A percentile compares a stretch with the other conserved stretches of the same genome.
Evolutionary conservation across 2,888 invertebrate genomes (phyloP).

Genomic region (Ophioninae sp.): DNA sequence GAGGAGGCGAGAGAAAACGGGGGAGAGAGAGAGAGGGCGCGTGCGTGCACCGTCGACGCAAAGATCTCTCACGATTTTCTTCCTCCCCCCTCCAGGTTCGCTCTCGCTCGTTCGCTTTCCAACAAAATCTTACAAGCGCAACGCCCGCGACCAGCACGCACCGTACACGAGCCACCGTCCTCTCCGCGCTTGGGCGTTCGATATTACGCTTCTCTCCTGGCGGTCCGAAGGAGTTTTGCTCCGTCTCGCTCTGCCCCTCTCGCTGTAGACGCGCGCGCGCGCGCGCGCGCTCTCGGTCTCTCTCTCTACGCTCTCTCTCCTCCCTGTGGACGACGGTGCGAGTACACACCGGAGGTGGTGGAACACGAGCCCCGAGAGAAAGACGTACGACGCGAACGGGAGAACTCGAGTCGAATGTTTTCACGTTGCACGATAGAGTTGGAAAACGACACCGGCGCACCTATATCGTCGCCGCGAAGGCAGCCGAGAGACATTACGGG

Average conservation of each 20-base stretch:
- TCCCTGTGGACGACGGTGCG: constrained; percentile 65
- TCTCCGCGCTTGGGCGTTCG: constrained; percentile 61
- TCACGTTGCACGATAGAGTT: constrained; percentile 74
- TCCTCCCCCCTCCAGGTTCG: constrained; percentile 23
- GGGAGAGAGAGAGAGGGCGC: constrained; percentile 34
- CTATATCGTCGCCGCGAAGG: not conserved
- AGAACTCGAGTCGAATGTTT: constrained; percentile 70
- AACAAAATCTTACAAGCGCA: constrained; percentile 31
- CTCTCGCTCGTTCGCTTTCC: constrained; percentile 32
- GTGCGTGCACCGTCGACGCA: constrained; percentile 40
- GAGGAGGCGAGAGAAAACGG: constrained; percentile 10
- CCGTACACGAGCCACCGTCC: constrained; percentile 50
- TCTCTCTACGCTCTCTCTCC: constrained; percentile 38
- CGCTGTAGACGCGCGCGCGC: constrained; percentile 31
- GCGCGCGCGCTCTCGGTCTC: constrained; percentile 23
- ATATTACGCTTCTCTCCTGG: constrained; percentile 66
- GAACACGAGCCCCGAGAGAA: constrained; percentile 57
- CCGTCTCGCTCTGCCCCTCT: constrained; percentile 37
- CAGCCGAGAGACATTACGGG: constrained; percentile 36
- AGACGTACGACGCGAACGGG: constrained; percentile 53
- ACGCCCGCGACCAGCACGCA: constrained; percentile 54
- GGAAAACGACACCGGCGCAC: constrained; percentile 11
- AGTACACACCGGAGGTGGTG: constrained; percentile 68
- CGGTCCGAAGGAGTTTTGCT: constrained; percentile 65
- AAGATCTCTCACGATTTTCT: constrained; percentile 41